Evolutionary conservation across 2,888 invertebrate species (phyloP), one percentile per base, ranked within the genome.

Genomic region (Leptopilina drosophilae): DNA sequence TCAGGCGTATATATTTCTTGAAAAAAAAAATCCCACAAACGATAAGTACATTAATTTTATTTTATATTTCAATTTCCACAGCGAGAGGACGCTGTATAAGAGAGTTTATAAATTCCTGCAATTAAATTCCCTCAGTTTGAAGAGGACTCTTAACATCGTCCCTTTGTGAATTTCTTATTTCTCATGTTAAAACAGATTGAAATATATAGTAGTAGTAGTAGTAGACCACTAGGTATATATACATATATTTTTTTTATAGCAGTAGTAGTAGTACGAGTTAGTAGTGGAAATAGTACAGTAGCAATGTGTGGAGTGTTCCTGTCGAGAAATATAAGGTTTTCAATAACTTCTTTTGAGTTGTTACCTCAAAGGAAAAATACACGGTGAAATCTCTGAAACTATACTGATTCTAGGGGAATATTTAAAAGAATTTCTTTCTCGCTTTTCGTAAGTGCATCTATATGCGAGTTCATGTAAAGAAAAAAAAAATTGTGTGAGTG

Each of bases 1-100:
- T 76, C 78, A 84, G 84, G 84, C 84, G 83, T 79, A 62, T 40
- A 49, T 0, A 11, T 14, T 14, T n/a, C 26, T 12, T 12, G 14
- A 64, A 64, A 40, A 65, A 14, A 42, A 40, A 65, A 65, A n/a
- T 40, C 11, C 5, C 26, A 64, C 20, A 20, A 20, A 64, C 15
- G 64, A 64, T 64, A 20, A 64, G 15, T 64, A 9, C 64, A 64
- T 20, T 11, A 49, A 49, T 49, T 49, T 49, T 49, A 49, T 49
- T 49, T 26, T 26, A 64, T 64, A 64, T 64, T 64, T 15, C 20
- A 64, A 64, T 20, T 64, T 20, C 5, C 64, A 9, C 26, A 8
- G 49, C 49, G 12, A 12, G 49, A 49, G 11, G 49, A 49, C 59
- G 15, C 5, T n/a, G 15, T 15, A 59, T 15, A 59, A 59, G 59